Percentiles rank a stretch among this genome's conserved stretches.
These are phyloP conservation scores for Nomada lathburiana DNA, from an alignment of 2,888 invertebrate genomes.

Conservation along the genomic window DNA sequence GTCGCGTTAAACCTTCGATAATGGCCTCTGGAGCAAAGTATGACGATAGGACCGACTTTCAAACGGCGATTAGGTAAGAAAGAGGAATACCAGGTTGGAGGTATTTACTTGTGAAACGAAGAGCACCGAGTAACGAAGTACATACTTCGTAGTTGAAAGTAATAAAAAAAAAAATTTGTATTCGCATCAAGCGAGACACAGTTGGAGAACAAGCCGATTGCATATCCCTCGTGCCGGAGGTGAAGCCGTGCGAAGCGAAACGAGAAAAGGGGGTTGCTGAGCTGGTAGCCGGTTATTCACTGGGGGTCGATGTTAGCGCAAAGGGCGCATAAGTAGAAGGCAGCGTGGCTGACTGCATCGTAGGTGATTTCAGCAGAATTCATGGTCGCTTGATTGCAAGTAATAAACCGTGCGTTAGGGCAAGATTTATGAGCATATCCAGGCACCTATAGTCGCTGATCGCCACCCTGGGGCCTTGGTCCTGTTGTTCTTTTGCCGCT, in stretches of 20 bases:
- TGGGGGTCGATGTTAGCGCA: slow-evolving; percentile 67
- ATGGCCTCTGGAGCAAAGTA: slow-evolving; percentile 37
- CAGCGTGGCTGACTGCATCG: slow-evolving; percentile 75
- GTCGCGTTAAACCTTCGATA: slow-evolving; percentile 60
- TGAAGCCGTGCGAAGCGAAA: too few relatives aligned
- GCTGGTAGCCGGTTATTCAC: slow-evolving; percentile 45
- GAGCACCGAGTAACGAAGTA: too few relatives aligned
- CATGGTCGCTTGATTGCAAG: slow-evolving; percentile 84
- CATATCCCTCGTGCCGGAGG: too few relatives aligned
- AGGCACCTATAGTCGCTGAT: slow-evolving; percentile 80
- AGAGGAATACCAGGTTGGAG: background rate
- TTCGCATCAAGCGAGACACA: too few relatives aligned
- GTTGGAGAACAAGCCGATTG: too few relatives aligned
- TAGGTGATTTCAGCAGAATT: slow-evolving; percentile 84
- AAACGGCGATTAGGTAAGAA: slow-evolving; percentile 49
- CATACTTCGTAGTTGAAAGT: too few relatives aligned
- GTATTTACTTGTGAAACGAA: too few relatives aligned
- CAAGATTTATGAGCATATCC: slow-evolving; percentile 83
- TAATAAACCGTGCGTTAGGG: slow-evolving; percentile 84
- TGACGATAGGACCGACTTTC: slow-evolving; percentile 21
- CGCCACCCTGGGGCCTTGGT: slow-evolving; percentile 76
- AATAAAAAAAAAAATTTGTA: too few relatives aligned
- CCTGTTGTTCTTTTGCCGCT: slow-evolving; percentile 66
- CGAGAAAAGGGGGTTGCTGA: background rate
- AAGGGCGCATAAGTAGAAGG: slow-evolving; percentile 79